phyloP scores from a whole-genome alignment of 2,888 invertebrate genomes.

The Noctuana brunneofusca region DNA sequence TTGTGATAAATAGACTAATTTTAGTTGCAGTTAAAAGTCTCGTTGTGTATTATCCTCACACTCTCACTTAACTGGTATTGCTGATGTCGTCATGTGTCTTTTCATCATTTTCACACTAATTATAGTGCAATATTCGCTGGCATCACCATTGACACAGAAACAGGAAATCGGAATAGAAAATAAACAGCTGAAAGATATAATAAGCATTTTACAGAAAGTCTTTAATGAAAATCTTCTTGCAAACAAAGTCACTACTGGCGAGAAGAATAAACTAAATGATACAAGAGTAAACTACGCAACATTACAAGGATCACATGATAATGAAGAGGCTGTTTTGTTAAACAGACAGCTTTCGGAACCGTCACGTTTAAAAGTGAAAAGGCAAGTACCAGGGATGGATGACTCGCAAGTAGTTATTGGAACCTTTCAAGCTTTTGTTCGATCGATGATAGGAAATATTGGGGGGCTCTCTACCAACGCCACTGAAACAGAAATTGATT shows the following conservation, averaged over 20 bases:
- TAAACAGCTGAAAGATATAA: constrained; percentile 3
- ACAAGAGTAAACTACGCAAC: not conserved
- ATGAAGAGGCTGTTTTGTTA: not conserved
- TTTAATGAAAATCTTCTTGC: constrained; percentile 11
- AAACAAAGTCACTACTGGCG: not conserved
- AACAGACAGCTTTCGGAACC: not conserved
- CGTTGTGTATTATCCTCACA: no score
- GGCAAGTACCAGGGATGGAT: constrained; percentile 23
- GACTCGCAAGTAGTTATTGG: constrained; percentile 19
- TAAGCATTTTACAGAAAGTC: constrained; percentile 7
- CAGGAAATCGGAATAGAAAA: not conserved
- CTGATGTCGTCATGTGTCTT: not conserved
- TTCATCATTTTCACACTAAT: not conserved
- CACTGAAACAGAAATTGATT: not conserved
- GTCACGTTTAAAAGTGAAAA: constrained; percentile 6
- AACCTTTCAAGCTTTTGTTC: constrained; percentile 19
- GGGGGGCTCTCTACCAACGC: not conserved
- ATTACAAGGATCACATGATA: not conserved
- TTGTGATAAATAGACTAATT: no score
- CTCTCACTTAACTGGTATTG: not conserved
- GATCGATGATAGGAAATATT: constrained; percentile 4
- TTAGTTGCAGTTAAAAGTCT: not conserved
- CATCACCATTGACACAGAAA: not conserved
- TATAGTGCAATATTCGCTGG: not conserved
- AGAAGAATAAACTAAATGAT: not conserved